Conservation (phyloP, 53 echinoderm and acorn worm species). For the Paracentrotus lividus region DNA sequence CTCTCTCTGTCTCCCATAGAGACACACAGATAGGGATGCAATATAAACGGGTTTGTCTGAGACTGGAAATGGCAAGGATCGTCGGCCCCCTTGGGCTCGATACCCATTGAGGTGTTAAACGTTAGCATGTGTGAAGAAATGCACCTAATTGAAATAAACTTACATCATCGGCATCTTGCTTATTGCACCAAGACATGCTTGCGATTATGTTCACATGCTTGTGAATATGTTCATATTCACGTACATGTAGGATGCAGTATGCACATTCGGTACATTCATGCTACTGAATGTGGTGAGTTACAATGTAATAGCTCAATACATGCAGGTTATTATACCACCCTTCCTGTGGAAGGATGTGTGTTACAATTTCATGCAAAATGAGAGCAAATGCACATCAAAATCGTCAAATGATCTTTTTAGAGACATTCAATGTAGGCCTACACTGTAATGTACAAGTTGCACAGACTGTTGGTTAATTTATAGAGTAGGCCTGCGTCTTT, state of each 20-base stretch:
- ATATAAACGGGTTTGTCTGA: conserved; percentile 49
- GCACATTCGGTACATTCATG: conserved; percentile 39
- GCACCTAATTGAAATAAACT: conserved; percentile 65
- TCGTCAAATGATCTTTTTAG: too few relatives aligned
- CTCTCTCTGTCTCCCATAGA: not conserved
- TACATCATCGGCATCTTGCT: conserved; percentile 29
- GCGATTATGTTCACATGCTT: not conserved
- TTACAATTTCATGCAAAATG: too few relatives aligned
- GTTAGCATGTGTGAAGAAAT: conserved; percentile 62
- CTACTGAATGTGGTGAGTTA: not conserved
- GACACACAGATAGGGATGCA: conserved; percentile 35
- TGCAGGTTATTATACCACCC: not conserved
- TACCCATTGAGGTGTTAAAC: conserved; percentile 64
- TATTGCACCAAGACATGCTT: not conserved
- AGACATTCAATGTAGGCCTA: too few relatives aligned
- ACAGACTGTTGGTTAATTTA: too few relatives aligned
- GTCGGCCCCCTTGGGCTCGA: conserved; percentile 26
- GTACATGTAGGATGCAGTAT: not conserved
- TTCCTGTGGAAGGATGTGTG: too few relatives aligned
- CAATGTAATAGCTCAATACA: not conserved
- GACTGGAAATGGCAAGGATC: conserved; percentile 45
- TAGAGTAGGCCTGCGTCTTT: too few relatives aligned
- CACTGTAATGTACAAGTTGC: too few relatives aligned
- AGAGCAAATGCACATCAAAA: too few relatives aligned
- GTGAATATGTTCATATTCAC: too few relatives aligned